Conservation (phyloP, 1,140 invertebrate species). For the Radopholus similis region DNA sequence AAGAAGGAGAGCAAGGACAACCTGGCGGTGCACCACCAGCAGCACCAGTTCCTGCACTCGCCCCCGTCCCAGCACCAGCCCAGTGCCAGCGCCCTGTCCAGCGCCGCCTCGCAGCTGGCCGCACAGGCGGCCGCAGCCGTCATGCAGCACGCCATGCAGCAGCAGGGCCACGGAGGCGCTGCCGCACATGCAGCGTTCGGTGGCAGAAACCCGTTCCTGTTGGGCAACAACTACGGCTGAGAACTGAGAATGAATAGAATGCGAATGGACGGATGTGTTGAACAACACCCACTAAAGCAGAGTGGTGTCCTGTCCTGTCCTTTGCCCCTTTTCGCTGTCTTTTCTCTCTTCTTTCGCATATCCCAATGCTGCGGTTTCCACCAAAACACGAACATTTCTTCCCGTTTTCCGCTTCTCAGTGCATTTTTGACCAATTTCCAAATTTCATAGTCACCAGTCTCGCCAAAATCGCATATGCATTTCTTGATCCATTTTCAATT, state of each 20-base stretch:
- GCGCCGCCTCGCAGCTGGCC: neutral
- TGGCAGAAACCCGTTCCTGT: neutral
- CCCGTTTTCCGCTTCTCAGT: no score
- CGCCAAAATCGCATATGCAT: no score
- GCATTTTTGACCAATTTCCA: no score
- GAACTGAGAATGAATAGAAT: neutral
- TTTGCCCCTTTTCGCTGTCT: neutral
- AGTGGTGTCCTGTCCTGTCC: neutral
- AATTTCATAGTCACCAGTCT: no score
- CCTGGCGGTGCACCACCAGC: constrained; percentile 6
- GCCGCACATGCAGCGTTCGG: neutral
- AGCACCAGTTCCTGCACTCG: constrained; percentile 10
- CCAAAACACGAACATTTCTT: no score
- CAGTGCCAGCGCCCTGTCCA: neutral
- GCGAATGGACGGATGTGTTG: neutral
- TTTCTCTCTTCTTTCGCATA: neutral
- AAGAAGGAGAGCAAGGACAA: constrained; percentile 35
- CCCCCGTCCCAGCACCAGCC: constrained; percentile 4
- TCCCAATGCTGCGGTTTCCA: neutral
- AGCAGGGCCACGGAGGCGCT: neutral
- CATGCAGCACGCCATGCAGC: constrained; percentile 21
- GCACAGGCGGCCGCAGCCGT: constrained; percentile 16
- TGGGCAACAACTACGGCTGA: neutral
- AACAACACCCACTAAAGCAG: neutral
- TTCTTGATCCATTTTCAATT: no score